A percentile compares a stretch with the other conserved stretches of the same genome.
These are phyloP conservation scores for Dendrocincla tyrannina DNA, from an alignment of 2,797 vertebrate species.

Conservation along the genomic window DNA sequence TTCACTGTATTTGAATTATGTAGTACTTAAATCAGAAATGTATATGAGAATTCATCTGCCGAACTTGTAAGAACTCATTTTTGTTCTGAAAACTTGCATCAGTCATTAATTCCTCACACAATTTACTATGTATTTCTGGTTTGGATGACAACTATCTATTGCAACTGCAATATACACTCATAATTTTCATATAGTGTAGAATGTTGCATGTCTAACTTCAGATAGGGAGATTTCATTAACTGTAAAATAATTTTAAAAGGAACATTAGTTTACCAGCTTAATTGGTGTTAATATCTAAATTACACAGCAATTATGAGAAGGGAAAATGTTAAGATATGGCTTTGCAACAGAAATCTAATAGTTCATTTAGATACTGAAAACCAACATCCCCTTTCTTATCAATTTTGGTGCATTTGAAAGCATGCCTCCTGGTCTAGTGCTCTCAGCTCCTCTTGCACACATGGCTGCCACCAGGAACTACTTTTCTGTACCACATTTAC, in stretches of 20 bases:
- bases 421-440: conserved; percentile 20
- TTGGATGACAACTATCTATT: neutral
- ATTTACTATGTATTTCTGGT: neutral
- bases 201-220: neutral
- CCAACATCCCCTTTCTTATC: conserved; percentile 42
- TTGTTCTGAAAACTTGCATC: neutral
- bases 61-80: neutral
- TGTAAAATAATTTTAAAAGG: conserved; percentile 37
- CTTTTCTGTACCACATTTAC: neutral
- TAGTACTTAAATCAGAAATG: neutral
- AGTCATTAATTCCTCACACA: neutral
- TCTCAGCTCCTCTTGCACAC: neutral
- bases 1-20: neutral
- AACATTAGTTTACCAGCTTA: conserved; percentile 52
- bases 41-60: neutral
- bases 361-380: conserved; percentile 31
- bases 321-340: conserved; percentile 14
- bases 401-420: conserved; percentile 29
- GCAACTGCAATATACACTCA: neutral
- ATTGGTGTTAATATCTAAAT: conserved; percentile 64
- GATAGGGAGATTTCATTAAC: conserved; percentile 50
- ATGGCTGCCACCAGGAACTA: neutral
- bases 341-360: conserved; percentile 18
- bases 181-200: neutral
- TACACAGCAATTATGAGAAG: conserved; percentile 46